These are phyloP conservation scores for Dioctria linearis DNA, from an alignment of 2,888 invertebrate genomes.

Conservation along the genomic window DNA sequence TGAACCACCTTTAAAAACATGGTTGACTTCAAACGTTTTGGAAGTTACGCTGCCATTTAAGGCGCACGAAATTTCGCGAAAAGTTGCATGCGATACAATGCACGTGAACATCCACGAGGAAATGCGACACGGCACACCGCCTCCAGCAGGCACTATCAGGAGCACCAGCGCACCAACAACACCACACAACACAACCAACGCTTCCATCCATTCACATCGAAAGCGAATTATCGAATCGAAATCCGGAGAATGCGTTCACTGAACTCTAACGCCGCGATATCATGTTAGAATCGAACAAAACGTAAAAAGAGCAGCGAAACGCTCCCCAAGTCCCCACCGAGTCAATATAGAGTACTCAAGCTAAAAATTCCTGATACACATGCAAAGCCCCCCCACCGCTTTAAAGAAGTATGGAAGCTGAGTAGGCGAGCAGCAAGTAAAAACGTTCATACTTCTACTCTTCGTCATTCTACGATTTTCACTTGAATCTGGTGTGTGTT, in stretches of 20 bases:
- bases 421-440: not conserved
- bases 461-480: not conserved
- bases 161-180: constrained; percentile 1
- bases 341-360: not conserved
- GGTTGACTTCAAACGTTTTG: constrained; percentile 37
- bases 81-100: constrained; percentile 3
- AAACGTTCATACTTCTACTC: not conserved
- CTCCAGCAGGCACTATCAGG: not conserved
- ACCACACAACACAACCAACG: not conserved
- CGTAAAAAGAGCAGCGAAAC: constrained; percentile 44
- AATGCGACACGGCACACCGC: constrained; percentile 10
- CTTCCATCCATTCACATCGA: constrained; percentile 13
- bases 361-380: not conserved
- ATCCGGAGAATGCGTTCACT: constrained; percentile 51
- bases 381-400: not conserved
- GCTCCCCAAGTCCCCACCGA: not conserved
- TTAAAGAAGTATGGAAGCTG: not conserved
- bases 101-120: constrained; percentile 18
- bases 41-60: constrained; percentile 26
- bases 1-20: constrained; percentile 52
- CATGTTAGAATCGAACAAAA: constrained; percentile 21
- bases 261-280: constrained; percentile 44
- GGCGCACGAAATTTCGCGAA: not conserved
- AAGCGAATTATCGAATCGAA: constrained; percentile 49
- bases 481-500: not conserved